A percentile compares a stretch with the other conserved stretches of the same genome.
Evolutionary conservation across 2,797 vertebrate species (phyloP).

Genomic region (Fistularia tabacaria): DNA sequence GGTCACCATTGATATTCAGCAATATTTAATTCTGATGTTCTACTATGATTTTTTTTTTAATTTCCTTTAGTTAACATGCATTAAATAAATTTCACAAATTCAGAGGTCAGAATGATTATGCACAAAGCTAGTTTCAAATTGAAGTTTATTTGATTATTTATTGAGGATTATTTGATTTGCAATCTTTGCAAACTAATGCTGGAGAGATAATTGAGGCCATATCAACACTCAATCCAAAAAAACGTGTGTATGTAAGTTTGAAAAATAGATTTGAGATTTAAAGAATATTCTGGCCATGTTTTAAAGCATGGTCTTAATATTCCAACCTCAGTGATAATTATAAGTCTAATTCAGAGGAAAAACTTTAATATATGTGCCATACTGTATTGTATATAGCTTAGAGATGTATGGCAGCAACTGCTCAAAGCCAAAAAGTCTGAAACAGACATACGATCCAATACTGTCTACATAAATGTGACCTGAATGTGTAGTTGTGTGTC

Average conservation of each 20-base stretch:
- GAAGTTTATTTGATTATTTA: too few relatives aligned
- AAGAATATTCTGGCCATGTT: constrained; percentile 21
- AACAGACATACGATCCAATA: constrained; percentile 20
- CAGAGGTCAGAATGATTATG: too few relatives aligned
- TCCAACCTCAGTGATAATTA: constrained; percentile 62
- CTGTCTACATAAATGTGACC: constrained; percentile 38
- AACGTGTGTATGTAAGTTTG: constrained; percentile 19
- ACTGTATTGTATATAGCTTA: constrained; percentile 46
- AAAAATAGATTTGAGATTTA: constrained; percentile 31
- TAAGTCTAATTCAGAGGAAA: constrained; percentile 45
- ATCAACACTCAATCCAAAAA: constrained; percentile 47
- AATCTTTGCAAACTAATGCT: constrained; percentile 1
- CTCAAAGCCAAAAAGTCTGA: constrained; percentile 73
- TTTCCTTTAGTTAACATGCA: constrained; percentile 6
- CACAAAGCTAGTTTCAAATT: too few relatives aligned
- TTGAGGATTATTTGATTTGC: too few relatives aligned
- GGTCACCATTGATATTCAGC: constrained; percentile 27
- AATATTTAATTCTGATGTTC: constrained; percentile 13
- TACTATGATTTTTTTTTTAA: constrained; percentile 24
- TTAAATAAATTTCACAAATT: too few relatives aligned
- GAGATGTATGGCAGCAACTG: constrained; percentile 44
- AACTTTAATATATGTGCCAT: constrained; percentile 60
- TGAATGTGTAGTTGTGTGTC: constrained; percentile 19
- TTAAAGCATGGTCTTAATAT: constrained; percentile 34
- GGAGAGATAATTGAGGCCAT: constrained; percentile 19